Percentiles rank a stretch among this genome's conserved stretches.
Conservation (phyloP, 2,888 invertebrate species). For the Hemicrepidius hirtus region DNA sequence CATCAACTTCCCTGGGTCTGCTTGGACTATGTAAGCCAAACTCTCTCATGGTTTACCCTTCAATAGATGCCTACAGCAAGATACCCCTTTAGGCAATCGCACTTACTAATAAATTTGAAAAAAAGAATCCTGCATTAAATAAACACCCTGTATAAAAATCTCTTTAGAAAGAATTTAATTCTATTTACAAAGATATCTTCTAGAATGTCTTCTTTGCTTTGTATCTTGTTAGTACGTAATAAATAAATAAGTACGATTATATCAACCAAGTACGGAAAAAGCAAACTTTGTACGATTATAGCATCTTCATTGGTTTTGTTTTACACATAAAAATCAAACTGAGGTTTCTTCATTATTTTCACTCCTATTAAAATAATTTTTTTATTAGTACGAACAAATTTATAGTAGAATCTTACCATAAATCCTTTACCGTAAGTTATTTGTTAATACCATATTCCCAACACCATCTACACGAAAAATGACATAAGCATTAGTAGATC, state of each 20-base stretch:
- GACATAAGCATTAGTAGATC: constrained; percentile 41
- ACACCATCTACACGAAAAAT: constrained; percentile 68
- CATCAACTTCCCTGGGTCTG: no score
- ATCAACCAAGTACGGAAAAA: constrained; percentile 29
- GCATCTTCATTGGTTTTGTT: constrained; percentile 17
- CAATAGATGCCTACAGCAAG: no score
- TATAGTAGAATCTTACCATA: constrained; percentile 16
- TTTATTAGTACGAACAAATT: no score
- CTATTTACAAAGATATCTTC: constrained; percentile 4
- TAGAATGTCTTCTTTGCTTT: neutral
- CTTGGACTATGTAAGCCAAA: no score
- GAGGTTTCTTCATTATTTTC: constrained; percentile 72
- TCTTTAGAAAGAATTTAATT: no score
- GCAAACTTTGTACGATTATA: constrained; percentile 24
- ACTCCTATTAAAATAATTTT: constrained; percentile 67
- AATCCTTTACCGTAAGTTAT: constrained; percentile 57
- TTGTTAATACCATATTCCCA: constrained; percentile 71
- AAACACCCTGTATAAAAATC: no score
- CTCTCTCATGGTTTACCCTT: no score
- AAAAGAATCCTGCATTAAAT: no score
- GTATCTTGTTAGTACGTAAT: constrained; percentile 17
- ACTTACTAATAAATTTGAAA: no score
- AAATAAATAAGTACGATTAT: constrained; percentile 19
- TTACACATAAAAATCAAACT: constrained; percentile 60
- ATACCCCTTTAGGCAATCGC: no score